Conservation (phyloP, 2,113 vertebrate genomes). For the Myxocyprinus asiaticus region DNA sequence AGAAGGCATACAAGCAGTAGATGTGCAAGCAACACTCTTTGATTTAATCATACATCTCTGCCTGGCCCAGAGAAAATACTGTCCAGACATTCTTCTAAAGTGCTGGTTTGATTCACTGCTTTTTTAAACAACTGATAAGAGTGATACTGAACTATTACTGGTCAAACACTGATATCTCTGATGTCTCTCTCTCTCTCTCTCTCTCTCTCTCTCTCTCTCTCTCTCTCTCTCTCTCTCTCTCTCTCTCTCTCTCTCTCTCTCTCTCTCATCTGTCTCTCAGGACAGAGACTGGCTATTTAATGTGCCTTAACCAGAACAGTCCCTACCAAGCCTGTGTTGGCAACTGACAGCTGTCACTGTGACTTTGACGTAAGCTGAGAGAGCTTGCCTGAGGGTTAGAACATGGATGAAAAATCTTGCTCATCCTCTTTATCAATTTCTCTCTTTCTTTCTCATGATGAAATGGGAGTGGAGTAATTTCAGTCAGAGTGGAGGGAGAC, state of each 20-base stretch:
- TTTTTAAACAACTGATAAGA: not conserved
- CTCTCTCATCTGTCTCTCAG: not conserved
- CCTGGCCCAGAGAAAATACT: not conserved
- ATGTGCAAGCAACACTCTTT: not conserved
- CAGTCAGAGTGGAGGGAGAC: not conserved
- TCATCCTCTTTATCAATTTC: not conserved
- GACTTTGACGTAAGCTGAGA: not conserved
- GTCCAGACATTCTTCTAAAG: not conserved
- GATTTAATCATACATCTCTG: not conserved
- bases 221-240: not conserved
- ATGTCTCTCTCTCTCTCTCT: not conserved
- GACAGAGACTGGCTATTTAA: not conserved
- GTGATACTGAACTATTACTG: not conserved
- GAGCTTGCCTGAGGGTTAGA: not conserved
- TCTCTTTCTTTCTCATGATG: not conserved
- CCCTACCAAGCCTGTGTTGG: not conserved
- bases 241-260: not conserved
- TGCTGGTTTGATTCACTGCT: not conserved
- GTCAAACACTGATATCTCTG: not conserved
- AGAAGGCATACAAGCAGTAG: not conserved
- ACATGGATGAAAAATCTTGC: not conserved
- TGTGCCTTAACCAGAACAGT: not conserved
- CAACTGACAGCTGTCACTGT: constrained; percentile 13
- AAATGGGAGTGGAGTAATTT: not conserved
- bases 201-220: not conserved